Evolutionary conservation across 2,797 vertebrate species (phyloP).

Genomic region (Rhinoraja longicauda): DNA sequence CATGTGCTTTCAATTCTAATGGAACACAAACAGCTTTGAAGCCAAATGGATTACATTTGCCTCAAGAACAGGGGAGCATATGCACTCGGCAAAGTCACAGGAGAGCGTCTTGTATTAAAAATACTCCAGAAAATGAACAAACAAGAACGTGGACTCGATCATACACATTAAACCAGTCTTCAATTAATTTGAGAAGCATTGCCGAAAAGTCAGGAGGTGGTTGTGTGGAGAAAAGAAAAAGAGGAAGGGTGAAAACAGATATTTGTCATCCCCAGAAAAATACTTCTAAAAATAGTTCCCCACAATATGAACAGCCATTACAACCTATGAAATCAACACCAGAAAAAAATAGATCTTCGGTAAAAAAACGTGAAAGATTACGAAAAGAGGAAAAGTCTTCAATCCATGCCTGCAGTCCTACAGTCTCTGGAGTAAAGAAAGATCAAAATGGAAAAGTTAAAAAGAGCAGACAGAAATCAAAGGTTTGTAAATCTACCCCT

Average conservation of each 20-base stretch:
- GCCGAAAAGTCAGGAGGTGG: conserved; percentile 49
- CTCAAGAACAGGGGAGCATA: background rate
- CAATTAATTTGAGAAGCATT: background rate
- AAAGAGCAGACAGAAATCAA: background rate
- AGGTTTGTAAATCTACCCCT: background rate
- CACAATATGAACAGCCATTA: background rate
- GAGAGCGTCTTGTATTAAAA: background rate
- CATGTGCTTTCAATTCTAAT: background rate
- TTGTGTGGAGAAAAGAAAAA: conserved; percentile 39
- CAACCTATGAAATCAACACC: background rate
- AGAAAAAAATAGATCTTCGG: background rate
- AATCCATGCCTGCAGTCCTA: background rate
- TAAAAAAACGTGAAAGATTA: background rate
- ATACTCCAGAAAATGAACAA: background rate
- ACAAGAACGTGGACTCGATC: background rate
- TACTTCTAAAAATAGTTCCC: background rate
- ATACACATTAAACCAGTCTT: background rate
- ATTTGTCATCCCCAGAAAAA: background rate
- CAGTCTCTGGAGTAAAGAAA: background rate
- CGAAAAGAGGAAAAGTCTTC: background rate
- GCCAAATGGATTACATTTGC: background rate
- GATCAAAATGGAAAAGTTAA: conserved; percentile 24
- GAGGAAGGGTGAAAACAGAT: background rate
- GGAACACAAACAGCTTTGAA: background rate
- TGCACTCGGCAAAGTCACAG: background rate